phyloP scores from a whole-genome alignment of 2,113 vertebrate species.

The Cyanoderma ruficeps region DNA sequence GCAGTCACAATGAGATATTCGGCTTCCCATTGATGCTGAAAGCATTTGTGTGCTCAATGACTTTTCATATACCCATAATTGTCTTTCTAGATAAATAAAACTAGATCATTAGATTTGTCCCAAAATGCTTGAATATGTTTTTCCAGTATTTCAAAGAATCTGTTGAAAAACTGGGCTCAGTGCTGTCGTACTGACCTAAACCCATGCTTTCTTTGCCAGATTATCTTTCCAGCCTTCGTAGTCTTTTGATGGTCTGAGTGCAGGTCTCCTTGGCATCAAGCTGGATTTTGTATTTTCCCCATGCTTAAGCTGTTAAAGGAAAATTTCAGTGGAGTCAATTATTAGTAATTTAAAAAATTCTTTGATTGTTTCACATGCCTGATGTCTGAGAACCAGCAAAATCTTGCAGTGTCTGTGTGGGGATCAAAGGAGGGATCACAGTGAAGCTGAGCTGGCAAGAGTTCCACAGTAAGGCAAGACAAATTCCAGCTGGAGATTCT shows the following conservation, averaged over 20 bases:
- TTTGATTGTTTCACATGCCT: not conserved
- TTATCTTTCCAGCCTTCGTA: not conserved
- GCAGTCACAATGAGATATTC: not conserved
- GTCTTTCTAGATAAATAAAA: not conserved
- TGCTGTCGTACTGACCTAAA: not conserved
- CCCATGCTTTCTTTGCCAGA: not conserved
- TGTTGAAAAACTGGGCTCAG: not conserved
- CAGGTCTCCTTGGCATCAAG: not conserved
- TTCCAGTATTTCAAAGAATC: not conserved
- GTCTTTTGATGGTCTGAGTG: not conserved
- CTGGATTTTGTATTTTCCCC: not conserved
- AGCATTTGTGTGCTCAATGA: not conserved
- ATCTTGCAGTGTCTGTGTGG: not conserved
- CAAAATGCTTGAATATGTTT: not conserved
- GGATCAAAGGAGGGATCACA: not conserved
- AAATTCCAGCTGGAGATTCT: not conserved
- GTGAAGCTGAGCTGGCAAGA: not conserved
- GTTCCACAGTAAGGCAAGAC: not conserved
- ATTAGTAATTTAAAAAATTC: not conserved
- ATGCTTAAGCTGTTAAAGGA: not conserved
- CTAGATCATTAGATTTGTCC: not conserved
- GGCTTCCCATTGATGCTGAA: not conserved
- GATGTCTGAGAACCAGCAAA: not conserved
- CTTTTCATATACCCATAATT: not conserved
- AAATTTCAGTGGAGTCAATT: not conserved